Percentiles rank a stretch among this genome's conserved stretches.
These are phyloP conservation scores for Phoebastria nigripes DNA, from an alignment of 2,797 vertebrate species.

Conservation along the genomic window DNA sequence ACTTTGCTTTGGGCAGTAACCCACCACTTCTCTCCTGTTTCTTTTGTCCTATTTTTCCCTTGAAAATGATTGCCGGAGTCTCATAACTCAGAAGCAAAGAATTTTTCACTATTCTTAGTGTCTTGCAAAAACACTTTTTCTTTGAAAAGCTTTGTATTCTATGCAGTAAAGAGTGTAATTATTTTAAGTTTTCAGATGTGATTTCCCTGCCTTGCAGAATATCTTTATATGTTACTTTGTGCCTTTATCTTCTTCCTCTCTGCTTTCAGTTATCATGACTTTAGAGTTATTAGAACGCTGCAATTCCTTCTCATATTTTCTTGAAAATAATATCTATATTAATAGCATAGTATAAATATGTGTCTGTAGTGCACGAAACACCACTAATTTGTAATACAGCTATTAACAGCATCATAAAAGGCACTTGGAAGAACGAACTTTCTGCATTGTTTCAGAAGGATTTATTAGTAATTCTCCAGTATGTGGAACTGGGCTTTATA, in stretches of 20 bases:
- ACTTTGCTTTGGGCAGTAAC: neutral
- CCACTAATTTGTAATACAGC: neutral
- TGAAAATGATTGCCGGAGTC: neutral
- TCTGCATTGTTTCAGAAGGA: neutral
- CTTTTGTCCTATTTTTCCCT: neutral
- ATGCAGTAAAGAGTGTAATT: neutral
- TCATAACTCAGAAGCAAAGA: neutral
- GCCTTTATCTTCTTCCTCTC: neutral
- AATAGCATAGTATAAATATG: neutral
- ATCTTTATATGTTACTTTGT: neutral
- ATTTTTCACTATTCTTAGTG: neutral
- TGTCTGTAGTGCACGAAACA: neutral
- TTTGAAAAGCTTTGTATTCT: neutral
- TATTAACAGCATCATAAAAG: neutral
- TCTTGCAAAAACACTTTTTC: neutral
- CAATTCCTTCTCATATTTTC: neutral
- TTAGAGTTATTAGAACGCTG: neutral
- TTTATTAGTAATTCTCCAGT: neutral
- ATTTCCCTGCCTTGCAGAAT: neutral
- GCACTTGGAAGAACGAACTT: neutral
- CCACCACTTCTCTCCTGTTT: neutral
- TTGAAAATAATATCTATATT: neutral
- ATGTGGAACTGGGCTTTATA: neutral
- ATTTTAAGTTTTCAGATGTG: neutral
- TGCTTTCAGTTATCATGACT: neutral